A percentile compares a stretch with the other conserved stretches of the same genome.
Conservation (phyloP, 2,113 vertebrate genomes). For the Felis chaus region DNA sequence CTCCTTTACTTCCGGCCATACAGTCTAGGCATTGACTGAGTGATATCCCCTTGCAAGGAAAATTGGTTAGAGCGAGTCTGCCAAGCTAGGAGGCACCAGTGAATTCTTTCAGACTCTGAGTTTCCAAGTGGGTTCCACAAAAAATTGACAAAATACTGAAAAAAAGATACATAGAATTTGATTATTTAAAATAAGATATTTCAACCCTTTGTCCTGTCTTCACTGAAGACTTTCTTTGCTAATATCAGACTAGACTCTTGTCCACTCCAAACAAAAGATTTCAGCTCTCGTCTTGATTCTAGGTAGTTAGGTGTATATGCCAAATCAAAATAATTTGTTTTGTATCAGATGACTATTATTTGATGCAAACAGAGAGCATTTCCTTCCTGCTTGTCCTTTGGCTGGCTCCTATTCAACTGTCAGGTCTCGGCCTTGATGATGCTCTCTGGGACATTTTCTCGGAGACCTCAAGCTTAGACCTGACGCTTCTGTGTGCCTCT, state of each 20-base stretch:
- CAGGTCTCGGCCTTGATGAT: background rate
- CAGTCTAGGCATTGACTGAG: background rate
- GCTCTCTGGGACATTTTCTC: background rate
- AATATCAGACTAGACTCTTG: background rate
- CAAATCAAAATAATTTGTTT: background rate
- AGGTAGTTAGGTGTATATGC: background rate
- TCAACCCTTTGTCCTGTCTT: background rate
- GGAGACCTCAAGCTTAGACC: background rate
- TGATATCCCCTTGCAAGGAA: background rate
- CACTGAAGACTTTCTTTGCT: background rate
- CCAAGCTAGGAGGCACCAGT: background rate
- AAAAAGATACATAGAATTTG: background rate
- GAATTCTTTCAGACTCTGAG: background rate
- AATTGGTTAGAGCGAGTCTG: background rate
- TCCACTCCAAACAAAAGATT: background rate
- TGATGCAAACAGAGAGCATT: background rate
- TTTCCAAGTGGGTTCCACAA: background rate
- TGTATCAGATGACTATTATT: background rate
- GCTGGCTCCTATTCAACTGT: background rate
- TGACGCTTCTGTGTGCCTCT: background rate
- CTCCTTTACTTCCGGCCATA: background rate
- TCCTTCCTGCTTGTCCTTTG: background rate
- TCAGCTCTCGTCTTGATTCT: background rate
- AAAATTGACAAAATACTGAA: background rate
- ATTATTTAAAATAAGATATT: conserved; percentile 19